Base-by-base conservation (phyloP, 2,113 vertebrate genomes). In the Microtus richardsoni region DNA sequence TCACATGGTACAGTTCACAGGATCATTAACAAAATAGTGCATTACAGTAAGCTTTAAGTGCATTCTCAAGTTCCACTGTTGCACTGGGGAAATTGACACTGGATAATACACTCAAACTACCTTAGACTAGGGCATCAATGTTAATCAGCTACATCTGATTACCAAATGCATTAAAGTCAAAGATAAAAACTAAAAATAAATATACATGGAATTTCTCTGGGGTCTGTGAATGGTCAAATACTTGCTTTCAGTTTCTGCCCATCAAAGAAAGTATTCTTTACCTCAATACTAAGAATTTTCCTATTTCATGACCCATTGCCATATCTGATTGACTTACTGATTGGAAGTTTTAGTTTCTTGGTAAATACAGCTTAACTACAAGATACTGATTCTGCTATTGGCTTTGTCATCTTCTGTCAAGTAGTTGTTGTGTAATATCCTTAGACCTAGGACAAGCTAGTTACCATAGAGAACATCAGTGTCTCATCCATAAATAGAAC, bases 261-360 rank as follows among this genome's bases (percentile, higher is more conserved):
- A 92, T 44, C 64, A 87, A 41, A 91, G 39, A 95, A 58, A 79
- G 84, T 86, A 58, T 84, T 86, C 64, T 88, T 85, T 26, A 84
- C 89, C 84, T 77, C 26, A 87, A 89, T 93, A 91, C 74, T 82
- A 21, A 71, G 87, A 85, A 6, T 86, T 93, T 95, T 88, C 73
- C 36, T 26, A 88, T 94, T 60, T 92, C 82, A 88, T 93, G 60
- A 47, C 7, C 92, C 39, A 94, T 97, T 92, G 91, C 88, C 60
- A 73, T 17, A 94, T 85, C 19, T 87, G 91, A 96, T 78, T 95
- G 30, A 11, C 44, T 86, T 30, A 47, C 10, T 86, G 77, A 93
- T 92, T 88, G 78, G 13, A 88, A 44, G 39, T 0, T 68, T 92
- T 85, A 88, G 8, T 62, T 68, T 33, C n/a, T 92, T 75, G 7